phyloP scores from a whole-genome alignment of 2,797 vertebrate species.

The Hozukius guyotensis region DNA sequence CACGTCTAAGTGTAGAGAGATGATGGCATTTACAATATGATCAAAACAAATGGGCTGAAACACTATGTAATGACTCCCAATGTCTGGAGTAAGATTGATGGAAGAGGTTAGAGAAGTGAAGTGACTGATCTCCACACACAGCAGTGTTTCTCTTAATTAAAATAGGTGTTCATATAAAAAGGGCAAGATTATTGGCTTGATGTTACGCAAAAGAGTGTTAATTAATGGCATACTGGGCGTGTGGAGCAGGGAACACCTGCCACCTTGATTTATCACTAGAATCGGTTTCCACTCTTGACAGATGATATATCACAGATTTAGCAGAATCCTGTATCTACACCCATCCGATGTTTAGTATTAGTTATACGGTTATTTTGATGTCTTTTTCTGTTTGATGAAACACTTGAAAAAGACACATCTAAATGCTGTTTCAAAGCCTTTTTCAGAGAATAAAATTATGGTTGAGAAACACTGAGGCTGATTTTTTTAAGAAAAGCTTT shows the following conservation, averaged over 20 bases:
- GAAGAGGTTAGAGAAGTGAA: constrained; percentile 36
- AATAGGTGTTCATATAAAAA: constrained; percentile 38
- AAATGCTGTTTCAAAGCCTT: neutral
- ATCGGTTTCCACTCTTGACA: constrained; percentile 18
- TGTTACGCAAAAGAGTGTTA: constrained; percentile 36
- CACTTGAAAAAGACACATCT: neutral
- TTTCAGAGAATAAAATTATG: neutral
- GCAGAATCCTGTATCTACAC: neutral
- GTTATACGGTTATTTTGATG: neutral
- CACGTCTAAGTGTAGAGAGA: constrained; percentile 4
- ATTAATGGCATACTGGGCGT: constrained; percentile 41
- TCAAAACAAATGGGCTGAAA: constrained; percentile 56
- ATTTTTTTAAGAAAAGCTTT: no score
- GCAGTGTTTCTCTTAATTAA: constrained; percentile 57
- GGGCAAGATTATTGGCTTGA: constrained; percentile 32
- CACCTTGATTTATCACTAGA: constrained; percentile 40
- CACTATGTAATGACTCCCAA: constrained; percentile 35
- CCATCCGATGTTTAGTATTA: neutral
- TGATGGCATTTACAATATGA: constrained; percentile 43
- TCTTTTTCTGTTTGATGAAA: neutral
- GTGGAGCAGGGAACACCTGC: constrained; percentile 2
- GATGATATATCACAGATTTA: constrained; percentile 13
- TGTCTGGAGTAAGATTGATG: constrained; percentile 53
- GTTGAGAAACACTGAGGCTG: neutral
- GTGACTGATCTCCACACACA: constrained; percentile 42